phyloP scores from a whole-genome alignment of 2,888 invertebrate species.

The Dendrolimus houi region DNA sequence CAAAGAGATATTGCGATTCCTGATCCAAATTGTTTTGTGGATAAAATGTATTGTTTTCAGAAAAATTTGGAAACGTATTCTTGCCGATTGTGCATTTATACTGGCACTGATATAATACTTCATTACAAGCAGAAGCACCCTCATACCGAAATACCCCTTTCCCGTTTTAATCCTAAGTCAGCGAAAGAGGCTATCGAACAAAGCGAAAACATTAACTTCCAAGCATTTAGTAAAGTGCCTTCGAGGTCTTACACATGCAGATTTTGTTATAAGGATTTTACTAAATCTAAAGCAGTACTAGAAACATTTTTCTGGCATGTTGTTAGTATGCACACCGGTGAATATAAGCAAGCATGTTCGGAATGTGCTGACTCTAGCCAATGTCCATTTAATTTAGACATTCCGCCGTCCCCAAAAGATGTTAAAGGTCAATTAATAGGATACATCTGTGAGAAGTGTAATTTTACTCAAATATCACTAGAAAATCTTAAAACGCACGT shows the following conservation, averaged over 20 bases:
- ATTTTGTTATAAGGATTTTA: conserved; percentile 58
- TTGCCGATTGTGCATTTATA: conserved; percentile 78
- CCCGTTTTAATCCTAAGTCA: conserved; percentile 70
- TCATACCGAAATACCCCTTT: conserved; percentile 79
- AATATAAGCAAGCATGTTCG: conserved; percentile 81
- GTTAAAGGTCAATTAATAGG: conserved; percentile 63
- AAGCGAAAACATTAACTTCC: conserved; percentile 56
- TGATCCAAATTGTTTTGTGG: conserved; percentile 48
- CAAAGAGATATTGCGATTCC: conserved; percentile 21
- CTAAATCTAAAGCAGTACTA: conserved; percentile 30
- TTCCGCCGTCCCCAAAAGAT: conserved; percentile 58
- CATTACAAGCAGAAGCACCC: conserved; percentile 82
- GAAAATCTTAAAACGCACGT: conserved; percentile 80
- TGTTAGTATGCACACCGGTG: conserved; percentile 84
- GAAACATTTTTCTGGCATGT: conserved; percentile 83
- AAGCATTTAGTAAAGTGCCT: conserved; percentile 42
- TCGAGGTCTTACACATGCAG: conserved; percentile 52
- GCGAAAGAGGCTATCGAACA: conserved; percentile 75
- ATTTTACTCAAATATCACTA: conserved; percentile 81
- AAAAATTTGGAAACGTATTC: conserved; percentile 48
- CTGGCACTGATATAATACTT: conserved; percentile 77
- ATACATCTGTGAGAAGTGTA: conserved; percentile 83
- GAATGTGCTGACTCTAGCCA: conserved; percentile 63
- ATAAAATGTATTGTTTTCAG: conserved; percentile 59
- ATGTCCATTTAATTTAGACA: conserved; percentile 48